phyloP scores from a whole-genome alignment of 2,113 vertebrate genomes.

The Platichthys stellatus region DNA sequence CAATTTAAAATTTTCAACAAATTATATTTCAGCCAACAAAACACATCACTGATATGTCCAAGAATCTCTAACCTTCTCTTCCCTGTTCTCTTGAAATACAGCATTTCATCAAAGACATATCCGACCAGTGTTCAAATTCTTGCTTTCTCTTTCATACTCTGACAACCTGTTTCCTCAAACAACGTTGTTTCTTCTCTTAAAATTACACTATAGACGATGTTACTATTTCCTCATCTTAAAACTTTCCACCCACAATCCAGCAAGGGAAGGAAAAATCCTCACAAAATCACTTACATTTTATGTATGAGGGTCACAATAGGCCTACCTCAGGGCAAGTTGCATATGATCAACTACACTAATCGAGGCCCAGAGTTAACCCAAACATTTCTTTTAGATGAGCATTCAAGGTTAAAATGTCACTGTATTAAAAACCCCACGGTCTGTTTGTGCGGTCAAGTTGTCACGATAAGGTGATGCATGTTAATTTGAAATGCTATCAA shows the following conservation, averaged over 20 bases:
- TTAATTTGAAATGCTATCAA: neutral
- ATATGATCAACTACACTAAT: no score
- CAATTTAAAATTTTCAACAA: neutral
- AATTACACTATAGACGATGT: neutral
- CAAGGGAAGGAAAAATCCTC: neutral
- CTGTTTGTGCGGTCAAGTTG: neutral
- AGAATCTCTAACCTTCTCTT: neutral
- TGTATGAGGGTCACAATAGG: no score
- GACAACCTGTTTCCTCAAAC: neutral
- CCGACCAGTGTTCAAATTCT: neutral
- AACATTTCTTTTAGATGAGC: no score
- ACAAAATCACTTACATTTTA: no score
- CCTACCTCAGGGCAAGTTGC: no score
- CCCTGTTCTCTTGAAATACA: neutral
- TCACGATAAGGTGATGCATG: no score
- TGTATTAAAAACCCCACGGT: neutral
- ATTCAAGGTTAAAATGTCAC: no score
- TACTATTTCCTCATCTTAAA: neutral
- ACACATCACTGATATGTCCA: neutral
- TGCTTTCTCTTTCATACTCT: neutral
- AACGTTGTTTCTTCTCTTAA: neutral
- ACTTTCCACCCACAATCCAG: conserved; percentile 26
- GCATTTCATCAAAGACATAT: neutral
- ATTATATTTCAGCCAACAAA: neutral
- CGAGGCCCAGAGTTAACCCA: no score